phyloP scores from a whole-genome alignment of 2,888 invertebrate species.

The Callyntrura guangdongensis region DNA sequence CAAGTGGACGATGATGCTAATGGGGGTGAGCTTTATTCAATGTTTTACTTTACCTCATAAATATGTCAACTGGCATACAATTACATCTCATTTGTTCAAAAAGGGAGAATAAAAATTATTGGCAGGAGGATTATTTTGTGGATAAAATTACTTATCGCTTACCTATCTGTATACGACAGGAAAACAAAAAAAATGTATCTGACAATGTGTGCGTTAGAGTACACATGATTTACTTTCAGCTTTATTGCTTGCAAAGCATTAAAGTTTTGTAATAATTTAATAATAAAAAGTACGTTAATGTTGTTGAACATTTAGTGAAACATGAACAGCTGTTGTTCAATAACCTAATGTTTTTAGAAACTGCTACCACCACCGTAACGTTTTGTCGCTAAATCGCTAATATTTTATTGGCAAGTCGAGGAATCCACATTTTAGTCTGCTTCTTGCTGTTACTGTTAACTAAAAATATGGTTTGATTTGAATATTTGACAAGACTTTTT shows the following conservation, averaged over 20 bases:
- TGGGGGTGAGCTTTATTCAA: conserved; percentile 19
- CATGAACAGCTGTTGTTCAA: no score
- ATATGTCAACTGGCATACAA: conserved; percentile 70
- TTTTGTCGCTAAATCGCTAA: no score
- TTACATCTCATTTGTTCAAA: conserved; percentile 60
- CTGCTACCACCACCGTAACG: no score
- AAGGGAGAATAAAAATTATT: conserved; percentile 38
- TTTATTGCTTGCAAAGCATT: no score
- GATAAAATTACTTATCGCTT: background rate
- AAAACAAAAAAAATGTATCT: no score
- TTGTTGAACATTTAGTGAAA: no score
- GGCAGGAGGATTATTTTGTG: background rate
- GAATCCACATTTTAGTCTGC: no score
- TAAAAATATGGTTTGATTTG: no score
- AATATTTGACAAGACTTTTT: no score
- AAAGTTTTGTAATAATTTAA: background rate
- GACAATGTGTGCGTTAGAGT: background rate
- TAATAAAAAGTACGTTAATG: background rate
- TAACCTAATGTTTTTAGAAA: background rate
- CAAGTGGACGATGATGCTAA: background rate
- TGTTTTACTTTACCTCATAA: conserved; percentile 72
- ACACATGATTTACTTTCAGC: background rate
- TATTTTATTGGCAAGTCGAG: no score
- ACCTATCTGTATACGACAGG: background rate
- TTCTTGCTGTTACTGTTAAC: no score